Percentiles rank a stretch among this genome's conserved stretches.
Evolutionary conservation across 2,797 vertebrate species (phyloP).

Genomic region (Schizopygopsis malacanthus): DNA sequence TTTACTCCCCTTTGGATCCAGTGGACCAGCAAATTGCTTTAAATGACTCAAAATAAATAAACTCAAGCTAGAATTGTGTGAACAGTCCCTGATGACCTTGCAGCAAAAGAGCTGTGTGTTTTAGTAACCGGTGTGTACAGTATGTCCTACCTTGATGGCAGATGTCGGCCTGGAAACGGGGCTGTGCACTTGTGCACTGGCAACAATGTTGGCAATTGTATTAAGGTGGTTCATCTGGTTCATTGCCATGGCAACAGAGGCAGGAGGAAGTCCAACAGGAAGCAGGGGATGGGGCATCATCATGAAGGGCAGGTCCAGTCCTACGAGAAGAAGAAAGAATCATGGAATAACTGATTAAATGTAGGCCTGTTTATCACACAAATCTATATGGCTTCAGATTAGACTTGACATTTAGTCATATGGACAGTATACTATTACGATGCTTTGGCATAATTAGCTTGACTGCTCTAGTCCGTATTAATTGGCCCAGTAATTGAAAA

Average conservation of each 20-base stretch:
- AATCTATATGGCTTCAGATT: not conserved
- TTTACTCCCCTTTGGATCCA: not conserved
- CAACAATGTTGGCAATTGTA: slow-evolving; percentile 95
- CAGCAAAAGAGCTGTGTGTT: slow-evolving; percentile 2
- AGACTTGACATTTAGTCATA: not conserved
- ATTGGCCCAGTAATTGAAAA: not conserved
- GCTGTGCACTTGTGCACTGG: slow-evolving; percentile 91
- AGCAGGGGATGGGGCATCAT: slow-evolving; percentile 96
- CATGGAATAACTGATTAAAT: slow-evolving; percentile 24
- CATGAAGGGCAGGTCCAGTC: slow-evolving; percentile 94
- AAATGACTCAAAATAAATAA: slow-evolving; percentile 14
- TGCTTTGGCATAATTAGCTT: not conserved
- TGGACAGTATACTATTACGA: not conserved
- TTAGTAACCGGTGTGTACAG: slow-evolving; percentile 11
- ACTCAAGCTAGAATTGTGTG: not conserved
- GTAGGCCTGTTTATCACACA: not conserved
- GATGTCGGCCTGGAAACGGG: slow-evolving; percentile 84
- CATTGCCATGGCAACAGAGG: slow-evolving; percentile 96
- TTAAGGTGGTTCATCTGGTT: slow-evolving; percentile 98
- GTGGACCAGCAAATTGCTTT: not conserved
- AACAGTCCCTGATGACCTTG: slow-evolving; percentile 26
- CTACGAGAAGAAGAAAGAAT: slow-evolving; percentile 68
- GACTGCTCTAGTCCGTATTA: not conserved
- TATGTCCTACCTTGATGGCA: slow-evolving; percentile 89
- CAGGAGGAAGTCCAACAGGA: slow-evolving; percentile 92